phyloP scores from a whole-genome alignment of 1,140 invertebrate genomes.

The Dinothrombium tinctorium region DNA sequence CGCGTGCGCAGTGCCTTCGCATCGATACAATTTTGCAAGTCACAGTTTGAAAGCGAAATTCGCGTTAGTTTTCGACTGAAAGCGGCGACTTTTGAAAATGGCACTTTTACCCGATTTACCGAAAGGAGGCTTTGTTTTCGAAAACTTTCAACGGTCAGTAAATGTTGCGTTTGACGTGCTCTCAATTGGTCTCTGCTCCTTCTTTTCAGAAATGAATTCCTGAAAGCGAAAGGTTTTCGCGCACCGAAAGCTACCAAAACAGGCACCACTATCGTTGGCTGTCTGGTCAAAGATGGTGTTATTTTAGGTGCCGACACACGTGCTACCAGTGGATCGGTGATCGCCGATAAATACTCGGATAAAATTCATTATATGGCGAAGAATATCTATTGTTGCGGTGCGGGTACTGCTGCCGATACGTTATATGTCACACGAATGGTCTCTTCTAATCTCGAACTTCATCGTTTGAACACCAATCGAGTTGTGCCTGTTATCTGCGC shows the following conservation, averaged over 20 bases:
- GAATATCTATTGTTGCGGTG: conserved; percentile 81
- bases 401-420: conserved; percentile 94
- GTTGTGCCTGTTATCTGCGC: conserved; percentile 65
- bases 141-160: conserved; percentile 57
- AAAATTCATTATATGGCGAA: conserved; percentile 87
- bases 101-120: conserved; percentile 27
- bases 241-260: conserved; percentile 72
- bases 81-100: too few relatives aligned
- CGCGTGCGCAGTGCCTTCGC: too few relatives aligned
- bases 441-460: conserved; percentile 68
- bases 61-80: too few relatives aligned
- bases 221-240: conserved; percentile 49
- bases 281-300: conserved; percentile 82
- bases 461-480: conserved; percentile 65
- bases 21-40: too few relatives aligned
- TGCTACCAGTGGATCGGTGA: conserved; percentile 76
- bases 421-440: conserved; percentile 70
- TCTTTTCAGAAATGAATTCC: conserved; percentile 34
- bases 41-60: too few relatives aligned
- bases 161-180: neutral
- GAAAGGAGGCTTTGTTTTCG: conserved; percentile 48
- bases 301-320: conserved; percentile 91
- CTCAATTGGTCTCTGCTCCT: neutral
- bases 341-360: conserved; percentile 86
- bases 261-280: conserved; percentile 87